Base-by-base conservation (phyloP, 1,140 invertebrate genomes). In the Drosophila parabipectinata region DNA sequence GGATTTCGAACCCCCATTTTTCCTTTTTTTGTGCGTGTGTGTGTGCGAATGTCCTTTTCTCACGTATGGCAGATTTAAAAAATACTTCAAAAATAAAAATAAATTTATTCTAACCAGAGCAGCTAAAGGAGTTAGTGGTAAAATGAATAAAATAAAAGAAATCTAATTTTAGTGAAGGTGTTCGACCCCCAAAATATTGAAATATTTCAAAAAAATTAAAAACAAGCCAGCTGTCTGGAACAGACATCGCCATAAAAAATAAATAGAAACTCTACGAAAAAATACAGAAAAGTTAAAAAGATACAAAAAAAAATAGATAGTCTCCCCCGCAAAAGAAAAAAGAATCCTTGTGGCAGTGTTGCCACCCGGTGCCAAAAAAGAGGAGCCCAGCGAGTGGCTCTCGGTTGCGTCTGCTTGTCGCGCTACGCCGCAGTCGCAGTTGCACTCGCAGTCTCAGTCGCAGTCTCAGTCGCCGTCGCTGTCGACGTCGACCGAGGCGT, bases 311-410 rank as follows among this genome's bases (percentile, higher is more conserved):
- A 30, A 48, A 48, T 50, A 26, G n/a, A 8, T 9, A 39, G 18
- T n/a, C 8, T 8, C 41, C 41, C 8, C 15, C 4, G 26, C 9
- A 28, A 44, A 57, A 10, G 32, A 45, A 18, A 41, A 32, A 58
- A 45, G 52, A 39, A 47, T 30, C 32, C 14, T 18, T 30, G 24
- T 51, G n/a, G 47, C 51, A 66, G 78, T 48, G 78, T 80, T 80
- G 78, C 78, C 78, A 80, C 66, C 63, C 57, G 41, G 53, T 41
- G 48, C 21, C 9, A 57, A 18, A 47, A 47, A 28, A 28, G 21
- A 21, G 52, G 50, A 56, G 37, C 30, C 26, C 55, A 80, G 57
- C 78, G 78, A 81, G 78, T 59, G 77, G 39, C 51, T 39, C 28
- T 41, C 62, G 48, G 37, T 72, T 37, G 66, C 47, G 45, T 59